Conservation (phyloP, 1,140 invertebrate species). For the Anadara kagoshimensis region DNA sequence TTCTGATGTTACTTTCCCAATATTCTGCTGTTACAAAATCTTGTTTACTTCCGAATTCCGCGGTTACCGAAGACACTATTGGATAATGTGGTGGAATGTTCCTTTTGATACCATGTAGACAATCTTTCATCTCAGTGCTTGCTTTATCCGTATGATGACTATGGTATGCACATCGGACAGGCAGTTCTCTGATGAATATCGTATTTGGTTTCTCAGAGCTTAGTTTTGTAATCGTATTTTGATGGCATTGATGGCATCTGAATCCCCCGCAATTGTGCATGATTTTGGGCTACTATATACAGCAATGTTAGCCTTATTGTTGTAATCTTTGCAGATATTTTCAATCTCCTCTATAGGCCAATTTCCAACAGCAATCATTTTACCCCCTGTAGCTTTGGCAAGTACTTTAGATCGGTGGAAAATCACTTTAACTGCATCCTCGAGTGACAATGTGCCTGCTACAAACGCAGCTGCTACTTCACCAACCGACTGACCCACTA, state of each 20-base stretch:
- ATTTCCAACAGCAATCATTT: slow-evolving; percentile 43
- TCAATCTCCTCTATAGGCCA: slow-evolving; percentile 11
- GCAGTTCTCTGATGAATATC: slow-evolving; percentile 8
- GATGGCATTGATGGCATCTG: slow-evolving; percentile 5
- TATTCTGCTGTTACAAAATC: slow-evolving; percentile 12
- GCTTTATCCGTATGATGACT: slow-evolving; percentile 34
- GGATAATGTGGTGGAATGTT: not conserved
- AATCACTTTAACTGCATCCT: slow-evolving; percentile 39
- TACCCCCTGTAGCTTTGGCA: slow-evolving; percentile 17
- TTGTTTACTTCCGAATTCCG: not conserved
- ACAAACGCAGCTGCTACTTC: slow-evolving; percentile 44
- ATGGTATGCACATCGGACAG: slow-evolving; percentile 39
- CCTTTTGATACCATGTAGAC: not conserved
- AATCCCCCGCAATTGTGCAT: slow-evolving; percentile 41
- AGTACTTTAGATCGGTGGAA: slow-evolving; percentile 29
- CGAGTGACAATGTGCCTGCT: slow-evolving; percentile 27
- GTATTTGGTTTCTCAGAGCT: too few relatives aligned
- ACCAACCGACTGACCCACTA: slow-evolving; percentile 48
- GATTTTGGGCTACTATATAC: slow-evolving; percentile 32
- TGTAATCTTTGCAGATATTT: slow-evolving; percentile 5
- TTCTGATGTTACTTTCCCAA: slow-evolving; percentile 32
- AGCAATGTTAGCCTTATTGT: slow-evolving; percentile 17
- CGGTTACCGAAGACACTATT: slow-evolving; percentile 37
- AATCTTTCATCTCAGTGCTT: not conserved
- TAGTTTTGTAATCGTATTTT: not conserved